phyloP scores from a whole-genome alignment of 1,140 invertebrate genomes.

The Ephestia elutella region DNA sequence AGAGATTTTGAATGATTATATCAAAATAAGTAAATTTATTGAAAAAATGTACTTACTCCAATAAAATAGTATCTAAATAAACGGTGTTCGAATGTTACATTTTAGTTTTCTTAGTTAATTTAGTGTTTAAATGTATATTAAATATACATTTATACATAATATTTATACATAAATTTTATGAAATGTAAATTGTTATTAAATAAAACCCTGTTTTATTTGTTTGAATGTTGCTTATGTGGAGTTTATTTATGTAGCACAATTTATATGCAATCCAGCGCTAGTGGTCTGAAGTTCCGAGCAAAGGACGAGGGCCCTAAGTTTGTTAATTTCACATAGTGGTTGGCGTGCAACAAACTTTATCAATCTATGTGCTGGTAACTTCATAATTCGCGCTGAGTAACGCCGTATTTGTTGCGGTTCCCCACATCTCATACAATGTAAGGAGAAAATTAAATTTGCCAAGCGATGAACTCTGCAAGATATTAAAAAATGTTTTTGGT shows the following conservation, averaged over 20 bases:
- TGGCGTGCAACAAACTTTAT: constrained; percentile 54
- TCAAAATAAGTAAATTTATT: too few relatives aligned
- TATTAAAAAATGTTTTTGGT: neutral
- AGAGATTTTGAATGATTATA: too few relatives aligned
- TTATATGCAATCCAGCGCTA: constrained; percentile 37
- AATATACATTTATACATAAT: too few relatives aligned
- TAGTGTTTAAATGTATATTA: too few relatives aligned
- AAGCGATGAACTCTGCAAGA: neutral
- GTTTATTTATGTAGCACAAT: constrained; percentile 22
- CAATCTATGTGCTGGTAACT: constrained; percentile 51
- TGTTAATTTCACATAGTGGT: constrained; percentile 60
- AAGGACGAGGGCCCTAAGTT: constrained; percentile 49
- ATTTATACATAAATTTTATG: too few relatives aligned
- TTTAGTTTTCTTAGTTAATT: too few relatives aligned
- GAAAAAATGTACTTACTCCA: too few relatives aligned
- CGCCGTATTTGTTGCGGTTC: constrained; percentile 9
- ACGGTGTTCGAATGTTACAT: too few relatives aligned
- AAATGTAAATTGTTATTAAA: too few relatives aligned
- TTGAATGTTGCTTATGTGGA: neutral
- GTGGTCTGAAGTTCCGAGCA: constrained; percentile 26
- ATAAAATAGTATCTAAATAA: too few relatives aligned
- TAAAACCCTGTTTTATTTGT: too few relatives aligned
- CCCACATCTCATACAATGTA: constrained; percentile 6
- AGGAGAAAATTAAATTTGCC: neutral
- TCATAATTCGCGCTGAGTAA: constrained; percentile 32